Evolutionary conservation across 1,140 invertebrate species (phyloP).

Genomic region (Caerostris darwini): DNA sequence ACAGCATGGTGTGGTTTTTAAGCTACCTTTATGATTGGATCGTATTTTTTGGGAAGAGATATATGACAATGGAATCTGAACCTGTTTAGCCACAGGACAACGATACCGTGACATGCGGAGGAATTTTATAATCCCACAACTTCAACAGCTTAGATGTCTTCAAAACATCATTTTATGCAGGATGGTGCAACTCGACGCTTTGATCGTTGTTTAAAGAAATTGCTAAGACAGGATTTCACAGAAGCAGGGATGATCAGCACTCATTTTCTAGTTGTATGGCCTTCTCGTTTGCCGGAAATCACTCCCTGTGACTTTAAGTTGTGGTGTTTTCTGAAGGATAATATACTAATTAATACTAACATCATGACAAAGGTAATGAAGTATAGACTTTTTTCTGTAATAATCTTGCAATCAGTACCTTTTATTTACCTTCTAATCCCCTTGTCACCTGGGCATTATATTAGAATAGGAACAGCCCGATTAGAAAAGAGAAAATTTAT

Average conservation of each 20-base stretch:
- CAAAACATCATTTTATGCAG: not conserved
- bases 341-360: too few species aligned
- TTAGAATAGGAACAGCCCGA: too few species aligned
- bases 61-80: not conserved
- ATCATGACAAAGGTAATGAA: too few species aligned
- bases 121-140: not conserved
- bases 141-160: not conserved
- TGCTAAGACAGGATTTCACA: too few species aligned
- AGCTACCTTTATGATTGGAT: not conserved
- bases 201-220: too few species aligned
- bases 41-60: not conserved
- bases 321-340: not conserved
- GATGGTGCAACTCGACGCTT: not conserved
- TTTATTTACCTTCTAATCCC: too few species aligned
- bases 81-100: not conserved
- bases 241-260: not conserved
- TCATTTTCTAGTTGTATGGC: not conserved
- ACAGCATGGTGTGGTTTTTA: not conserved
- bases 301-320: not conserved
- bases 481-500: too few species aligned
- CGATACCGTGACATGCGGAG: not conserved
- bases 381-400: too few species aligned
- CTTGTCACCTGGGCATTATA: too few species aligned
- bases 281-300: not conserved
- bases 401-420: too few species aligned